phyloP scores from a whole-genome alignment of 2,888 invertebrate genomes.

The Drosophila anomalata region DNA sequence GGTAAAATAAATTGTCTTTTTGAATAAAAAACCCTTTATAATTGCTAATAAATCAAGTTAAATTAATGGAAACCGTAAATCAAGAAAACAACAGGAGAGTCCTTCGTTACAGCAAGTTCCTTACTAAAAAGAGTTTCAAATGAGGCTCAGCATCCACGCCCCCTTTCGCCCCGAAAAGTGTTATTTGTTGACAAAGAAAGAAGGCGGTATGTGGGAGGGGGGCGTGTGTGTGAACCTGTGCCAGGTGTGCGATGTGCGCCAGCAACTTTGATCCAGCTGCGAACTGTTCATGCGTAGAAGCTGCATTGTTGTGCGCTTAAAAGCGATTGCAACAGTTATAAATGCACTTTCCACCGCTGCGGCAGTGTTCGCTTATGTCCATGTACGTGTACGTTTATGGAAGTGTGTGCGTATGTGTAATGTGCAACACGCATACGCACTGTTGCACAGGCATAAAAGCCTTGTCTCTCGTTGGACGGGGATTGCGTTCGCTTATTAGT shows the following conservation, averaged over 20 bases:
- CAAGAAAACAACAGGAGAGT: neutral
- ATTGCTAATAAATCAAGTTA: too few species aligned
- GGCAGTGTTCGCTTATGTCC: neutral
- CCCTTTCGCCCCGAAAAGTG: neutral
- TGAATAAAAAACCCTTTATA: too few species aligned
- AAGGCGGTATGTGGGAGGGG: neutral
- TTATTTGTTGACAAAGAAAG: slow-evolving; percentile 19
- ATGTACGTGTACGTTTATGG: neutral
- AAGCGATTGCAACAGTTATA: slow-evolving; percentile 37
- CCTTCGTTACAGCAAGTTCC: neutral
- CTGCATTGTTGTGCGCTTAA: slow-evolving; percentile 69
- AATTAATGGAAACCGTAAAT: neutral
- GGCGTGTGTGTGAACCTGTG: slow-evolving; percentile 5
- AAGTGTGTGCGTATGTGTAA: slow-evolving; percentile 41
- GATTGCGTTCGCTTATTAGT: slow-evolving; percentile 62
- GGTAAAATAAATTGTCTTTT: too few species aligned
- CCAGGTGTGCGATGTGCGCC: slow-evolving; percentile 39
- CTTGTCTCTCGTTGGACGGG: slow-evolving; percentile 26
- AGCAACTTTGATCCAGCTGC: slow-evolving; percentile 60
- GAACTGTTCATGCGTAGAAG: slow-evolving; percentile 63
- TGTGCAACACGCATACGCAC: slow-evolving; percentile 63
- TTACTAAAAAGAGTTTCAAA: neutral
- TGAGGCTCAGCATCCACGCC: neutral
- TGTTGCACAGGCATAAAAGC: slow-evolving; percentile 67
- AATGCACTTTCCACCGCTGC: slow-evolving; percentile 19